phyloP scores from a whole-genome alignment of 2,888 invertebrate species.

The Xestia xanthographa region DNA sequence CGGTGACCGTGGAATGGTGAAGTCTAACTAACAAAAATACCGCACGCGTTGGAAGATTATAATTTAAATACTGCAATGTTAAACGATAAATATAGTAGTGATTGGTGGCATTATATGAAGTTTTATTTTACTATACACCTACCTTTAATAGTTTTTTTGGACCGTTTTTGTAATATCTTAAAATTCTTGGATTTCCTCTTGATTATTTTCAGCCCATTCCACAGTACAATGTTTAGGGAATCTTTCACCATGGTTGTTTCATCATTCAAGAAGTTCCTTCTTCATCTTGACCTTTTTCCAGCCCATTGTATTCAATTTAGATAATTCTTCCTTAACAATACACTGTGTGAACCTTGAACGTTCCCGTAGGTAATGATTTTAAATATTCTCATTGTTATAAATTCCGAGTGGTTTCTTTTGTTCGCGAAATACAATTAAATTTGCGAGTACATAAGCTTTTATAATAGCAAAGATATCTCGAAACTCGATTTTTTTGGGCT shows the following conservation, averaged over 20 bases:
- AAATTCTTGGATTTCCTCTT: no score
- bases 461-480: slow-evolving; percentile 42
- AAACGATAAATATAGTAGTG: no score
- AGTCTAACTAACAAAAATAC: no score
- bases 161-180: not conserved
- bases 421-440: slow-evolving; percentile 55
- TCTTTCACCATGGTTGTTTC: not conserved
- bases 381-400: slow-evolving; percentile 50
- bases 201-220: not conserved
- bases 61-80: no score
- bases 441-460: slow-evolving; percentile 40
- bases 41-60: no score
- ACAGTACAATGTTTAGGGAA: not conserved
- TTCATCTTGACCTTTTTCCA: slow-evolving; percentile 25
- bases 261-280: slow-evolving; percentile 11
- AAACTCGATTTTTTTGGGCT: slow-evolving; percentile 30
- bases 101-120: no score
- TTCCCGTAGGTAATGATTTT: slow-evolving; percentile 40
- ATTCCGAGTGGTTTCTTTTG: slow-evolving; percentile 51
- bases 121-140: no score
- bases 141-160: no score
- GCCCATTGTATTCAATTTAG: slow-evolving; percentile 33
- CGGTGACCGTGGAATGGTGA: no score
- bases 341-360: slow-evolving; percentile 39
- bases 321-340: slow-evolving; percentile 40